phyloP scores from a whole-genome alignment of 2,113 vertebrate genomes.

The Grus americana region DNA sequence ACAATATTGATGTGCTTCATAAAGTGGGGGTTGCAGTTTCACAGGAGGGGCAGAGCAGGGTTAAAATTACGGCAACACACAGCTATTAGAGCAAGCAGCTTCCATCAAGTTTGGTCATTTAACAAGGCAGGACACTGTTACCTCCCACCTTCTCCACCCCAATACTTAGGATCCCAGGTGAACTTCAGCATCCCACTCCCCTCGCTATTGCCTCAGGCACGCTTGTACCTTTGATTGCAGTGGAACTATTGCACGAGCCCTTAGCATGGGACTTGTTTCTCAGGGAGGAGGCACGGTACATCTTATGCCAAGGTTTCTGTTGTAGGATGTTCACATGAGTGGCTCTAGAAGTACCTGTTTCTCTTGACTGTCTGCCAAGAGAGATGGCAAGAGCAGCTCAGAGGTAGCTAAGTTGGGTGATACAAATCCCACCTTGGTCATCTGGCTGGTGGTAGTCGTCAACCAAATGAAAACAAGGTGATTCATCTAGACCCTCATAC shows the following conservation, averaged over 20 bases:
- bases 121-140: background rate
- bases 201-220: rapidly evolving
- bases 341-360: background rate
- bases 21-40: background rate
- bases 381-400: background rate
- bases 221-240: background rate
- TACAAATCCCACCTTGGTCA: background rate
- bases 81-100: background rate
- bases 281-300: background rate
- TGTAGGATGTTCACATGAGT: background rate
- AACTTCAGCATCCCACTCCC: background rate
- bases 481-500: background rate
- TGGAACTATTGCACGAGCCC: background rate
- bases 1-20: background rate
- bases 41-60: background rate
- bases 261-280: background rate
- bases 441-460: background rate
- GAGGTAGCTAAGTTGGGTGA: background rate
- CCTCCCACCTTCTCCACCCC: background rate
- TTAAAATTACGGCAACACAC: background rate
- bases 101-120: background rate
- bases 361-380: background rate
- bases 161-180: background rate
- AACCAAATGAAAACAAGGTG: background rate
- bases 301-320: background rate